These are phyloP conservation scores for Agrilus biguttatus DNA, from an alignment of 2,888 invertebrate genomes.

Conservation along the genomic window DNA sequence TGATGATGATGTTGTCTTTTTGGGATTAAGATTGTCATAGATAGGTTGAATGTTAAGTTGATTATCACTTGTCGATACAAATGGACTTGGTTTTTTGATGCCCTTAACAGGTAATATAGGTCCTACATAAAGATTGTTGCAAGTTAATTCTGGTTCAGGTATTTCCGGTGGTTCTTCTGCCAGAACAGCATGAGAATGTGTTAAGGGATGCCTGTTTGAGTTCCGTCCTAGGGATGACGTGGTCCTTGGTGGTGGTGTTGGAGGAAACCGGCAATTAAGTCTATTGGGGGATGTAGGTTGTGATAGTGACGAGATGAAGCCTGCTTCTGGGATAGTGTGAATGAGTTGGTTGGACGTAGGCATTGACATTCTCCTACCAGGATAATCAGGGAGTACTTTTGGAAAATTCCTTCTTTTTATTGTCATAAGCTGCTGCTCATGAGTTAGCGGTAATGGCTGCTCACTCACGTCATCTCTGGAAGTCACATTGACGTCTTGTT, in stretches of 20 bases:
- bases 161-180: conserved; percentile 34
- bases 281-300: conserved; percentile 24
- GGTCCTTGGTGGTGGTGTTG: conserved; percentile 62
- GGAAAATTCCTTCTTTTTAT: conserved; percentile 70
- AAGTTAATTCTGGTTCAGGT: conserved; percentile 35
- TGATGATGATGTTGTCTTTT: neutral
- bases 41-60: conserved; percentile 21
- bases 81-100: conserved; percentile 11
- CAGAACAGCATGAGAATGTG: conserved; percentile 33
- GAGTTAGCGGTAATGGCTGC: conserved; percentile 34
- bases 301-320: conserved; percentile 15
- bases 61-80: conserved; percentile 9
- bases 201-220: conserved; percentile 14
- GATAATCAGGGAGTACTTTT: conserved; percentile 71
- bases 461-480: conserved; percentile 43
- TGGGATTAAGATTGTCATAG: conserved; percentile 20
- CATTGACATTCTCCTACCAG: conserved; percentile 47
- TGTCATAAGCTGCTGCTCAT: conserved; percentile 56
- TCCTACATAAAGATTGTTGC: conserved; percentile 40
- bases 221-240: conserved; percentile 51
- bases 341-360: conserved; percentile 36
- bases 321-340: conserved; percentile 20
- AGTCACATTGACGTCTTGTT: conserved; percentile 57
- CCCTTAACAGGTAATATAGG: conserved; percentile 35
- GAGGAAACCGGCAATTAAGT: conserved; percentile 35